Evolutionary conservation across 2,888 invertebrate genomes (phyloP), one percentile per base, ranked within the genome.

Genomic region (Parnassius glacialis): DNA sequence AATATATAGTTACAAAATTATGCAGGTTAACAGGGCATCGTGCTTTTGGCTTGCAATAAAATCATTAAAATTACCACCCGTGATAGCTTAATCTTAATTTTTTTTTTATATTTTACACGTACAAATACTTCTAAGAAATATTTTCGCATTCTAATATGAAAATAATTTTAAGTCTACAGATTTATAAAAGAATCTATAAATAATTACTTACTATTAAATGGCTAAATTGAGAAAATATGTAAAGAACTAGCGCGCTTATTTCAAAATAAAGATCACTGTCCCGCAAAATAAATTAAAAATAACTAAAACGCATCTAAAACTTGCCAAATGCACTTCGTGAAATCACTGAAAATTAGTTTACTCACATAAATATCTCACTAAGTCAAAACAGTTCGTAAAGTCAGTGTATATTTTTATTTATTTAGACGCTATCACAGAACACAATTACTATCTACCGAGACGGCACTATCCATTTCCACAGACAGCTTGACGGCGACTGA

Each of bases 261-360:
- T 42, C 13, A 63, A 63, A 68, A 67, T 57, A 42, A 62, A 52
- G 42, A 65, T 56, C 57, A 67, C 66, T 68, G 41, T 47, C 57
- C 62, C 16, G 51, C 51, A 45, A 55, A 34, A 48, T 44, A 63
- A 54, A 66, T 69, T 73, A 78, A 71, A 71, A 72, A 79, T 78
- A 78, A 71, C 61, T 60, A 25, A 64, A 69, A 57, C 65, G 67
- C 69, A 70, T 52, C 66, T 45, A 42, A 68, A 67, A 66, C 68
- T 71, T 72, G 76, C 76, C 75, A 76, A 78, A 65, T 70, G 71
- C 69, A 69, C 68, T 64, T 53, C 57, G 64, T 57, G 57, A 72
- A 67, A 64, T 70, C 69, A 59, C 61, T 52, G 47, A 61, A 65
- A 69, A 64, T 66, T 64, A 66, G 61, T 63, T 47, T 41, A 59